Evolutionary conservation across 64 coral and sea anemone genomes (phyloP).

Genomic region (Platygyra sinensis): DNA sequence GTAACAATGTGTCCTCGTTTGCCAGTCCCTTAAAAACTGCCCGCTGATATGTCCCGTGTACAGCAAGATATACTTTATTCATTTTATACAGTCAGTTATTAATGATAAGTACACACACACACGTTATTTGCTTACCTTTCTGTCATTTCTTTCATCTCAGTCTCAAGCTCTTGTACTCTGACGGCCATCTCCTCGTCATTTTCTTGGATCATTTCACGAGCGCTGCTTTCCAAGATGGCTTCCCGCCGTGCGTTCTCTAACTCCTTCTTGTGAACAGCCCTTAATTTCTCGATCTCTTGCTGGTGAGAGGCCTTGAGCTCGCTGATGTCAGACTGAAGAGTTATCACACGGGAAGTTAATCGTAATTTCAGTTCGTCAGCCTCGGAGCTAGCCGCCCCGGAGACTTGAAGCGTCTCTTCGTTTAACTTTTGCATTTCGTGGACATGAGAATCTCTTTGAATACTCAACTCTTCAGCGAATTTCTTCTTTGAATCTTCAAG

Average conservation of each 20-base stretch:
- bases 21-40: too few relatives aligned
- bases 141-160: conserved; percentile 84
- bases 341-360: conserved; percentile 92
- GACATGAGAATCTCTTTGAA: conserved; percentile 62
- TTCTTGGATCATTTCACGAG: conserved; percentile 67
- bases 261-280: conserved; percentile 78
- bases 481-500: conserved; percentile 70
- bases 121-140: conserved; percentile 47
- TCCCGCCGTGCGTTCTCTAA: conserved; percentile 74
- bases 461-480: conserved; percentile 63
- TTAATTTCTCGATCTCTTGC: conserved; percentile 64
- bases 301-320: conserved; percentile 89
- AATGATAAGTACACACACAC: not conserved
- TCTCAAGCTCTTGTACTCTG: conserved; percentile 74
- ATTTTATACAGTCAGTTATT: too few relatives aligned
- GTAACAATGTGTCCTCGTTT: too few relatives aligned
- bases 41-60: too few relatives aligned
- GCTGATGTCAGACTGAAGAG: conserved; percentile 97
- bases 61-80: too few relatives aligned
- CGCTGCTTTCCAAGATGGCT: conserved; percentile 79
- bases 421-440: conserved; percentile 85
- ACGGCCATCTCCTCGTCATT: conserved; percentile 68
- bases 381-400: conserved; percentile 75
- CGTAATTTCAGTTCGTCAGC: conserved; percentile 81
- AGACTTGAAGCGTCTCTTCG: conserved; percentile 74